Conservation (phyloP, 2,113 vertebrate species). For the Morone chrysops region DNA sequence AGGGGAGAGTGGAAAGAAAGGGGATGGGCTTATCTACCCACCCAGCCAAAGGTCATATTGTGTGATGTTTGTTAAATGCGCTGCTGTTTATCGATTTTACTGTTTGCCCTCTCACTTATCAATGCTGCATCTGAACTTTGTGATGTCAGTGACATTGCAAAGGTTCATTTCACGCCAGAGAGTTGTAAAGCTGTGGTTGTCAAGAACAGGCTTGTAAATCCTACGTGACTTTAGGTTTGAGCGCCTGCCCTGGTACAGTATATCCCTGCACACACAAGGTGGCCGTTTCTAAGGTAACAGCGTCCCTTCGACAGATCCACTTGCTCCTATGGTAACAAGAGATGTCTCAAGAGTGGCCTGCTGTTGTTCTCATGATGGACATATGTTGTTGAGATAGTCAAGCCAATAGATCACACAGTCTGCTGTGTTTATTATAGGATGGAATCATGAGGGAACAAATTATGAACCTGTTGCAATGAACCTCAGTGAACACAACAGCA, state of each 20-base stretch:
- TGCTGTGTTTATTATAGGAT: background rate
- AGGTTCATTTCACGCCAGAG: constrained; percentile 25
- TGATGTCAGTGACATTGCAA: constrained; percentile 13
- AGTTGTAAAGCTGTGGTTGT: constrained; percentile 20
- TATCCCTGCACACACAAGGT: constrained; percentile 5
- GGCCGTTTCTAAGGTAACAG: background rate
- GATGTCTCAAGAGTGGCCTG: constrained; percentile 9
- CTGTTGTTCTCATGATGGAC: constrained; percentile 15
- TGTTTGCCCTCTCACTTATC: constrained; percentile 72
- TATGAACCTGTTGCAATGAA: background rate
- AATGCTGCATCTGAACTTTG: constrained; percentile 72
- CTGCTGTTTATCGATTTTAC: constrained; percentile 24
- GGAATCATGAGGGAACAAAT: background rate
- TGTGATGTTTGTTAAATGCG: constrained; percentile 54
- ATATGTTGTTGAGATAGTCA: background rate
- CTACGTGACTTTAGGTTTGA: background rate
- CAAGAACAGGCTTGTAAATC: constrained; percentile 43
- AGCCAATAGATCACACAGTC: background rate
- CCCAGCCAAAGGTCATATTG: constrained; percentile 72
- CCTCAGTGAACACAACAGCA: constrained; percentile 2
- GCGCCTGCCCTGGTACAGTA: background rate
- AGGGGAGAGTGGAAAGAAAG: background rate
- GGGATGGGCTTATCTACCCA: constrained; percentile 49
- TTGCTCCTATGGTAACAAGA: constrained; percentile 29
- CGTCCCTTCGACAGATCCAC: constrained; percentile 32